phyloP scores from a whole-genome alignment of 1,140 invertebrate genomes.

The Linepithema humile region DNA sequence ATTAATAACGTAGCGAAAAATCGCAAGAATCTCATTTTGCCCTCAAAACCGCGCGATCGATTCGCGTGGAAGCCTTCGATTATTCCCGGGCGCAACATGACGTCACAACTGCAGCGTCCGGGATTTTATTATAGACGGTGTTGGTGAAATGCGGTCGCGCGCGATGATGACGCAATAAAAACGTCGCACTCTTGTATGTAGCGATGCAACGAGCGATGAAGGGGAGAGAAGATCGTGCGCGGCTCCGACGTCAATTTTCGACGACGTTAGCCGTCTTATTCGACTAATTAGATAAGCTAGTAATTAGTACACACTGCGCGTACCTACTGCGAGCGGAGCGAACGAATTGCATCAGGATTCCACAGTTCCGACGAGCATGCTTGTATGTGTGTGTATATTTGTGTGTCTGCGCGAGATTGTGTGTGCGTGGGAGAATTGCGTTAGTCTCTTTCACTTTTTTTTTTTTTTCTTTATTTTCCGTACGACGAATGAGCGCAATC shows the following conservation, averaged over 20 bases:
- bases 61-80: background rate
- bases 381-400: constrained; percentile 44
- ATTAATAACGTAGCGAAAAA: background rate
- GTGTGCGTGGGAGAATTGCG: constrained; percentile 19
- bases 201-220: background rate
- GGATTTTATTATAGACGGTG: constrained; percentile 19
- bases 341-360: constrained; percentile 51
- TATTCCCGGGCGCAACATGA: constrained; percentile 24
- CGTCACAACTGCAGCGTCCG: constrained; percentile 49
- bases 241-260: background rate
- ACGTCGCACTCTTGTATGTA: constrained; percentile 49
- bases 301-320: constrained; percentile 50
- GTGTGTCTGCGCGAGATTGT: constrained; percentile 50
- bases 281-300: constrained; percentile 56
- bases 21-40: background rate
- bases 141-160: constrained; percentile 24
- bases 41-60: constrained; percentile 29
- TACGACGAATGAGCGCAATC: constrained; percentile 27
- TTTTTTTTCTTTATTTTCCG: constrained; percentile 34
- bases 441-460: constrained; percentile 16
- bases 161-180: constrained; percentile 48
- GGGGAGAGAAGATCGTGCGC: background rate
- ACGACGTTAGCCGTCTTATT: constrained; percentile 43
- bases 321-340: constrained; percentile 44
- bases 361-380: constrained; percentile 40